Evolutionary conservation across 1,140 invertebrate genomes (phyloP), one percentile per base, ranked within the genome.

Genomic region (Hesperophylax magnus): DNA sequence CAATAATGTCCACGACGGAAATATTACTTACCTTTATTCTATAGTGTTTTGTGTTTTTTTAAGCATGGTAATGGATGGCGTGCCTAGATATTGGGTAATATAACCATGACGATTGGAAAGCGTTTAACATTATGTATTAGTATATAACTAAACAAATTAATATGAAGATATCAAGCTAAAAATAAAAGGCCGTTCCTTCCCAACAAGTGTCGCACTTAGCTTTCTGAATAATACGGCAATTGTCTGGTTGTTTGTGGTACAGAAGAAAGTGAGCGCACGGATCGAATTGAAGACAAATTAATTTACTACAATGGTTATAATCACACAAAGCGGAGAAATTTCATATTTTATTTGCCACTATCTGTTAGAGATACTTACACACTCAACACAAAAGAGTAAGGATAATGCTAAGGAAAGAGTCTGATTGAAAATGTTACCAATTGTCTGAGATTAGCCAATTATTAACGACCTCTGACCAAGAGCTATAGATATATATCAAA

Each of bases 11-110:
- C 8, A 47, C 8, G 39, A 11, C 39, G 39, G 14, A 47, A 47
- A 47, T 3, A 47, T 47, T 47, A 2, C 2, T 2, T 27, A 47
- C 9, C 34, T 7, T 34, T 34, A 34, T 61, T 61, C 60, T 34
- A 39, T 67, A 63, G 3, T 54, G 27, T 72, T 72, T 72, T 52
- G 69, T 72, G 52, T 72, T 72, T 72, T 72, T 22, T 39, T 69
- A 56, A 11, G 47, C 52, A n/a, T 22, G 18, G 17, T 72, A 20
- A 53, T 53, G 67, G 54, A 72, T 72, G 15, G 69, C 69, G 52
- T 24, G 69, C 24, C 47, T 24, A 24, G 39, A 18, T 54, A 72
- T 53, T 47, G 20, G 17, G 39, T 27, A 72, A 54, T 53, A 72
- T n/a, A 72, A 8, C 69, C 52, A 56, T 54, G 39, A 54, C 18